These are phyloP conservation scores for Phaenicophaeus curvirostris DNA, from an alignment of 2,797 vertebrate genomes.

Conservation along the genomic window DNA sequence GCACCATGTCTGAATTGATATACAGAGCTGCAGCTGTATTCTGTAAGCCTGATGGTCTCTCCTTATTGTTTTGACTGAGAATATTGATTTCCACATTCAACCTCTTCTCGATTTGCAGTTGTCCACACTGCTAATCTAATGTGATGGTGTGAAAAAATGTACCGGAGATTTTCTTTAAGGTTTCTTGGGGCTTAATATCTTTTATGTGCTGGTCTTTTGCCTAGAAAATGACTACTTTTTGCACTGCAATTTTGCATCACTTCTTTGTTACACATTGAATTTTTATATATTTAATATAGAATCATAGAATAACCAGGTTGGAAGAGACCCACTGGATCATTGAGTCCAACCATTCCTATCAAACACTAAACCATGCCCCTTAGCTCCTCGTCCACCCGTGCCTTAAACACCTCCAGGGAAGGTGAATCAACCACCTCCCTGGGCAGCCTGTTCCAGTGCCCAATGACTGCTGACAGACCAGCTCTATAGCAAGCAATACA, in stretches of 20 bases:
- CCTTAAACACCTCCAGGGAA: too few species aligned
- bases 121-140: constrained; percentile 11
- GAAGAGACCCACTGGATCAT: too few species aligned
- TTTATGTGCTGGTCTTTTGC: neutral
- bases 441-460: too few species aligned
- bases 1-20: neutral
- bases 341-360: too few species aligned
- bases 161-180: neutral
- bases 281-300: neutral
- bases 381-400: too few species aligned
- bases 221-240: neutral
- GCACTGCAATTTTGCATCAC: neutral
- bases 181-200: neutral
- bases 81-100: constrained; percentile 5
- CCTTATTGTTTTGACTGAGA: neutral
- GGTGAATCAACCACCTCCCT: too few species aligned
- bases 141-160: constrained; percentile 8
- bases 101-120: neutral
- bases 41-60: neutral
- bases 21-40: neutral
- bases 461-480: neutral
- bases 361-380: too few species aligned
- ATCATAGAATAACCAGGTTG: too few species aligned
- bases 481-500: neutral
- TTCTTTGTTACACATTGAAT: neutral